These are phyloP conservation scores for Pogonophryne albipinna DNA, from an alignment of 2,797 vertebrate species.

Conservation along the genomic window DNA sequence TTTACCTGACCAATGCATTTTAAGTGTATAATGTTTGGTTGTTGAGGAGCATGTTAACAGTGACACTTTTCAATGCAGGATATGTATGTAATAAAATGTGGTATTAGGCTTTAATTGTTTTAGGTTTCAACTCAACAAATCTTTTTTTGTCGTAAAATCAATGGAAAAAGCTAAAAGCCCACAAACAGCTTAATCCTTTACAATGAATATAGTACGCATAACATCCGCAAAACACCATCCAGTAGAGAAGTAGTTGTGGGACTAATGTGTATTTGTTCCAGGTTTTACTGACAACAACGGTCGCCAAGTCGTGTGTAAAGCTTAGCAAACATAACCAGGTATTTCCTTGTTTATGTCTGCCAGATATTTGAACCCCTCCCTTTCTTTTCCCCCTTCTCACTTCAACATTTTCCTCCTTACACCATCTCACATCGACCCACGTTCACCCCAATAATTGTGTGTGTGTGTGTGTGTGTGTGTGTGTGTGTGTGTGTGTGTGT, in stretches of 20 bases:
- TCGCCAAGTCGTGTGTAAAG: neutral
- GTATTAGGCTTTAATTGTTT: neutral
- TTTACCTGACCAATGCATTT: neutral
- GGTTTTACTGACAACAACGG: neutral
- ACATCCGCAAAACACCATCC: neutral
- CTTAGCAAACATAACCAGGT: neutral
- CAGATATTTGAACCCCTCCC: neutral
- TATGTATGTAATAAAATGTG: neutral
- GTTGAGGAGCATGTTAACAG: neutral
- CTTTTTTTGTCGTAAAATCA: neutral
- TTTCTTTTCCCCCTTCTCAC: neutral
- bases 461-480: conserved; percentile 6
- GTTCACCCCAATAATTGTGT: conserved; percentile 52
- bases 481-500: conserved; percentile 18
- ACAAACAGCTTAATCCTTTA: neutral
- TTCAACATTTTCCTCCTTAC: conserved; percentile 15
- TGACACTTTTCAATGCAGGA: neutral
- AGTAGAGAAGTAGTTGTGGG: neutral
- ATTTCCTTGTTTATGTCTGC: neutral
- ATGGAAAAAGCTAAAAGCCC: neutral
- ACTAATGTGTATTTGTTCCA: neutral
- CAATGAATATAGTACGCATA: neutral
- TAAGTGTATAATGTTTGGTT: neutral
- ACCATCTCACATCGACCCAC: conserved; percentile 6
- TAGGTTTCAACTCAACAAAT: neutral